Base-by-base conservation (phyloP, 2,113 vertebrate species). In the Pygoscelis antarcticus region DNA sequence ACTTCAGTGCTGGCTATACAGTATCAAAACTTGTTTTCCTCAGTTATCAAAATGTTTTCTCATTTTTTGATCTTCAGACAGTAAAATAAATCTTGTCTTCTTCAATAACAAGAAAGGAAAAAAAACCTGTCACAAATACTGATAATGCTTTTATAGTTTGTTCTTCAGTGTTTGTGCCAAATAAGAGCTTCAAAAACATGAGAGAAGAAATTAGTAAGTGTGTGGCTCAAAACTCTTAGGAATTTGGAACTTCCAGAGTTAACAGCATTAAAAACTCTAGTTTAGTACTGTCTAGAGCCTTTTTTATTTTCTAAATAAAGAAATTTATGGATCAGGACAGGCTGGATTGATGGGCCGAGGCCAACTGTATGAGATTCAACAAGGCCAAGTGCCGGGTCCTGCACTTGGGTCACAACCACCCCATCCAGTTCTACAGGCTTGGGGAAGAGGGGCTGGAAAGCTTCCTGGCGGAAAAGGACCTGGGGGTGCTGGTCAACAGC, bases 31-130 rank as follows among this genome's bases (percentile, higher is more conserved):
- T 90, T 88, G 71, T 92, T 94, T 96, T 91, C 79, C 55, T 95
- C 84, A 79, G 72, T 90, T 96, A 87, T 92, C 92, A 92, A 29
- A 94, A 62, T 88, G 78, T 86, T 97, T 95, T 65, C 75, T 86
- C 51, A 22, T 44, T 94, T 96, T 89, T 96, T 96, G 57, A 87
- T 97, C 79, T 91, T 90, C 89, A 87, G 84, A 60, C 65, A 90
- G 81, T 84, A 75, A 91, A 95, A 95, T 93, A 95, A 88, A 81
- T 74, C 64, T 91, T 87, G 38, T 79, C 44, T 78, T 76, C 70
- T 87, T 77, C 76, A 40, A 65, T 91, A 94, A 76, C 51, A 93
- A 83, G 88, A 75, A 69, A 72, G 32, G 58, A 81, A 57, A 66
- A 29, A 79, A 84, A n/a, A 38, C 87, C 87, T 91, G 65, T 74